Conservation (phyloP, 2,113 vertebrate genomes). For the Poecilia latipinna region DNA sequence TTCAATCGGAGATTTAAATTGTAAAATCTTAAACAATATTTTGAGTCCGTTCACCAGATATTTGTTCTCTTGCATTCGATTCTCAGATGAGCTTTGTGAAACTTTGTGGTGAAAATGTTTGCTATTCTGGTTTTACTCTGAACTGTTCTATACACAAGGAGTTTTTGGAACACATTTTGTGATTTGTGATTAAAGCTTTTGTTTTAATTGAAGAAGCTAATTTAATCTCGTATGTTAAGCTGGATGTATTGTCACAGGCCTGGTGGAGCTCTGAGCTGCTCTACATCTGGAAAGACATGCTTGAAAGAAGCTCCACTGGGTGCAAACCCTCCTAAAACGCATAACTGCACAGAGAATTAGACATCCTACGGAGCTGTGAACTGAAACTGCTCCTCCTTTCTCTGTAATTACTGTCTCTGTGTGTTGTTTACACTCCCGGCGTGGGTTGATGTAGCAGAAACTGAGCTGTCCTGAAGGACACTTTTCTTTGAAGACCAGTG, state of each 20-base stretch:
- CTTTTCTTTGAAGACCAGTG: slow-evolving; percentile 27
- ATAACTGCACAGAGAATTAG: slow-evolving; percentile 5
- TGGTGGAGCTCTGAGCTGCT: not conserved
- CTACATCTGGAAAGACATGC: not conserved
- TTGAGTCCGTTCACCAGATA: no score
- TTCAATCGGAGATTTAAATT: no score
- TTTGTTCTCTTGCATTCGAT: not conserved
- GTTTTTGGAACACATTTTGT: no score
- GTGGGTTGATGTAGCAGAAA: slow-evolving; percentile 25
- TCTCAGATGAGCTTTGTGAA: not conserved
- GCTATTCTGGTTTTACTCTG: not conserved
- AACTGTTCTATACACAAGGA: not conserved
- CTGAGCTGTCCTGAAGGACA: slow-evolving; percentile 7
- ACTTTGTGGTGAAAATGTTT: not conserved
- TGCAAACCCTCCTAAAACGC: slow-evolving; percentile 22
- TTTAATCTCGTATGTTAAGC: not conserved
- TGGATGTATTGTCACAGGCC: not conserved
- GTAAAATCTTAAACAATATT: no score
- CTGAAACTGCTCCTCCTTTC: slow-evolving; percentile 36
- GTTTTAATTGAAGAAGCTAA: not conserved
- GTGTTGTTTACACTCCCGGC: slow-evolving; percentile 33
- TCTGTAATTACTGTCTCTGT: slow-evolving; percentile 38
- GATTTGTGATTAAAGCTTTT: not conserved
- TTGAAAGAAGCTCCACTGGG: not conserved
- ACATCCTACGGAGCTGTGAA: slow-evolving; percentile 33